Evolutionary conservation across 2,797 vertebrate genomes (phyloP).

Genomic region (Danio kyathit): DNA sequence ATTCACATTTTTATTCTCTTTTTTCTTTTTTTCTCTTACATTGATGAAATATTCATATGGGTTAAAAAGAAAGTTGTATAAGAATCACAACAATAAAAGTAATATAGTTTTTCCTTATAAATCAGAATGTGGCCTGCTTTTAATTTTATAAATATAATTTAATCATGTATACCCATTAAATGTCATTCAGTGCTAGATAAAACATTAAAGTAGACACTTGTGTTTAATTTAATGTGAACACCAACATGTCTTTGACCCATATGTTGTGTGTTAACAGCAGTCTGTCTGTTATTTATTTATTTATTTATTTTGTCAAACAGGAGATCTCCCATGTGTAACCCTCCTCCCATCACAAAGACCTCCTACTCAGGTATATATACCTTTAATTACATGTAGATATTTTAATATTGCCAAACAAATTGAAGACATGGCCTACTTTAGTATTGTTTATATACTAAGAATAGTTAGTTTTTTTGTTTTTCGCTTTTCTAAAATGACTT

Average conservation of each 20-base stretch:
- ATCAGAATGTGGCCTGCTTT: too few relatives aligned
- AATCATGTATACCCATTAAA: too few relatives aligned
- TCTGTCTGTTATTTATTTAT: conserved; percentile 14
- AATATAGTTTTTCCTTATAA: too few relatives aligned
- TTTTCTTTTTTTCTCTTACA: not conserved
- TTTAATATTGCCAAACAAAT: conserved; percentile 46
- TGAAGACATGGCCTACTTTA: not conserved
- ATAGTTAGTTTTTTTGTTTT: too few relatives aligned
- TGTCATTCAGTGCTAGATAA: too few relatives aligned
- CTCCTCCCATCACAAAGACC: conserved; percentile 96
- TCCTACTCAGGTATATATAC: conserved; percentile 90
- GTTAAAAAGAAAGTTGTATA: not conserved
- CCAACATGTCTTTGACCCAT: too few relatives aligned
- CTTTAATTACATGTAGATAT: conserved; percentile 1
- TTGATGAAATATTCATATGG: not conserved
- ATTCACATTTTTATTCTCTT: not conserved
- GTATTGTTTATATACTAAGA: not conserved
- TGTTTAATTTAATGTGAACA: not conserved
- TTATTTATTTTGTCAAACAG: conserved; percentile 72
- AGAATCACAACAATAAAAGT: too few relatives aligned
- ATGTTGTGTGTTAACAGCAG: not conserved
- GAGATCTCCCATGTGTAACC: conserved; percentile 98
- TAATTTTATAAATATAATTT: too few relatives aligned
- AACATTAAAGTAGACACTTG: too few relatives aligned
- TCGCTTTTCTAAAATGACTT: too few relatives aligned